phyloP scores from a whole-genome alignment of 2,888 invertebrate genomes.

The Athripsodes cinereus region DNA sequence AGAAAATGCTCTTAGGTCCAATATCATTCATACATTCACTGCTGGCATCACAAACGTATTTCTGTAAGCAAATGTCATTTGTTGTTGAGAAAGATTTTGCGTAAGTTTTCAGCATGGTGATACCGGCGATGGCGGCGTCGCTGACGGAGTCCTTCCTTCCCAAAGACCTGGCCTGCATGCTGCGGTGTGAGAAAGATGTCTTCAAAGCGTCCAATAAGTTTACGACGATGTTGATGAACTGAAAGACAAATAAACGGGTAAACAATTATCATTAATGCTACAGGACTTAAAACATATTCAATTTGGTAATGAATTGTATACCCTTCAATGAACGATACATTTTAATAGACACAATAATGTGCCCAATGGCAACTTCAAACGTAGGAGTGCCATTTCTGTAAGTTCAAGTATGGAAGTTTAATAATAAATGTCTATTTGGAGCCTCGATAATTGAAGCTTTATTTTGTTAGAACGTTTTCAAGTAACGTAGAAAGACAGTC shows the following conservation, averaged over 20 bases:
- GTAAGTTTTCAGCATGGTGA: constrained; percentile 85
- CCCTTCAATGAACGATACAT: too few relatives aligned
- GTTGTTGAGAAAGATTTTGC: constrained; percentile 70
- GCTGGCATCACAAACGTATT: constrained; percentile 86
- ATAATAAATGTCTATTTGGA: too few relatives aligned
- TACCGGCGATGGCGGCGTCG: constrained; percentile 82
- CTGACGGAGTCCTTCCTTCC: constrained; percentile 86
- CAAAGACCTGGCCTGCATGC: constrained; percentile 74
- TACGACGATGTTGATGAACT: constrained; percentile 91
- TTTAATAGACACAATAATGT: too few relatives aligned
- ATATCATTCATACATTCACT: constrained; percentile 78
- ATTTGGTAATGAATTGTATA: too few relatives aligned
- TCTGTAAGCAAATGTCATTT: constrained; percentile 79
- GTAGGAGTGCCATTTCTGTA: too few relatives aligned
- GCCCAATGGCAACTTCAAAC: too few relatives aligned
- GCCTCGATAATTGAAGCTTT: too few relatives aligned
- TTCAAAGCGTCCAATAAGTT: constrained; percentile 87
- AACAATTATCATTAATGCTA: too few relatives aligned
- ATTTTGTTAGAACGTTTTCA: too few relatives aligned
- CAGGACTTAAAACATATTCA: too few relatives aligned
- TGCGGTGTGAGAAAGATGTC: constrained; percentile 88
- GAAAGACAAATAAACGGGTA: constrained; percentile 25
- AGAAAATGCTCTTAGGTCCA: constrained; percentile 79
- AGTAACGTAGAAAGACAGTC: too few relatives aligned
- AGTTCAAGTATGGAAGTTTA: too few relatives aligned